Evolutionary conservation across 1,140 invertebrate genomes (phyloP).

Genomic region (Arion vulgaris): DNA sequence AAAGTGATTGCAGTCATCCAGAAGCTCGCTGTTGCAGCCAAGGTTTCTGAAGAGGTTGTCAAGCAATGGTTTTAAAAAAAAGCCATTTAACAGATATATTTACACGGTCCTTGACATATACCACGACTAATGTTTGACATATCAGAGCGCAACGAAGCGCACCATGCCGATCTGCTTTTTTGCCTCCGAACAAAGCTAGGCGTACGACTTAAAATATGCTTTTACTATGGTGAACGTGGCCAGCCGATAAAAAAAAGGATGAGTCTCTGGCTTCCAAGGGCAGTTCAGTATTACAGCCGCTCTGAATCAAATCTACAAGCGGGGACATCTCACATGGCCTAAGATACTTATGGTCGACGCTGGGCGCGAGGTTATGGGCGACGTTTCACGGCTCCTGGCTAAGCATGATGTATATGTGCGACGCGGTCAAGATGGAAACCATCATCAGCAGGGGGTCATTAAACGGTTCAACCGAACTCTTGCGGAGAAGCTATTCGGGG

Average conservation of each 20-base stretch:
- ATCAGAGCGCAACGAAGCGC: no score
- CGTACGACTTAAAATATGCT: no score
- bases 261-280: background rate
- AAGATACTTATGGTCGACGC: background rate
- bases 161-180: no score
- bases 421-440: background rate
- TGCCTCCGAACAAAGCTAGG: no score
- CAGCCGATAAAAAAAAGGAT: no score
- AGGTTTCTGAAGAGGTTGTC: background rate
- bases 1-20: no score
- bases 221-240: no score
- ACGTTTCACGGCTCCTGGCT: background rate
- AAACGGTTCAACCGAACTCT: background rate
- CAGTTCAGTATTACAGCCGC: background rate
- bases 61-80: conserved; percentile 41
- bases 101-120: no score
- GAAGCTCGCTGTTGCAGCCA: no score
- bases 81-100: no score
- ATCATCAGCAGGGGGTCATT: background rate
- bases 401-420: background rate
- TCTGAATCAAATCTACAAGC: background rate
- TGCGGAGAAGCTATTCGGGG: background rate
- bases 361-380: background rate
- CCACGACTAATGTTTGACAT: no score
- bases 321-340: background rate